phyloP scores from a whole-genome alignment of 2,113 vertebrate species.

The Thunnus maccoyii region DNA sequence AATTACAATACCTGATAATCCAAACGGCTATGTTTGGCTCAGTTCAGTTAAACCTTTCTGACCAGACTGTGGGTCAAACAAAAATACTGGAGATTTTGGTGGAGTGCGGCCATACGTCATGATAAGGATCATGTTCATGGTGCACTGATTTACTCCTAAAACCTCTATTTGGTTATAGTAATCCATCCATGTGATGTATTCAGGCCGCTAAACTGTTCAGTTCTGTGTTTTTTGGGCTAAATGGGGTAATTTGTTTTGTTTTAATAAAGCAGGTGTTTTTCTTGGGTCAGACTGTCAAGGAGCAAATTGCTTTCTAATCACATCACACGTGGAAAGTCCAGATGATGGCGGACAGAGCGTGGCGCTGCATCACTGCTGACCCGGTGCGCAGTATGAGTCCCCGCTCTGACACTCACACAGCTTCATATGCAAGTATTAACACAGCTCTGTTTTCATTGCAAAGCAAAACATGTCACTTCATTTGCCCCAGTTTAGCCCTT shows the following conservation, averaged over 20 bases:
- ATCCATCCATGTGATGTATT: slow-evolving; percentile 64
- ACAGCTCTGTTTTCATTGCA: slow-evolving; percentile 77
- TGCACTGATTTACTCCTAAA: slow-evolving; percentile 37
- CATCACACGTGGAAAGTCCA: slow-evolving; percentile 78
- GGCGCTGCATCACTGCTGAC: slow-evolving; percentile 51
- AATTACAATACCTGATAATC: slow-evolving; percentile 45
- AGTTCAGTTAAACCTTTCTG: slow-evolving; percentile 33
- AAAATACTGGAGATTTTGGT: slow-evolving; percentile 32
- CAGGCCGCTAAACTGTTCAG: slow-evolving; percentile 19
- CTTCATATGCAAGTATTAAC: slow-evolving; percentile 61
- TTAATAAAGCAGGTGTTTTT: slow-evolving; percentile 85
- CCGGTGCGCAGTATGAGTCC: slow-evolving; percentile 30
- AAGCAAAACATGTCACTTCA: slow-evolving; percentile 81
- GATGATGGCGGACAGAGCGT: slow-evolving; percentile 55
- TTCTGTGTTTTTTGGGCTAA: slow-evolving; percentile 59
- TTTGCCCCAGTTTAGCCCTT: slow-evolving; percentile 72
- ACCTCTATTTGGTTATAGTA: slow-evolving; percentile 62
- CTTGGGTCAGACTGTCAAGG: slow-evolving; percentile 77
- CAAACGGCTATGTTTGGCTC: slow-evolving; percentile 44
- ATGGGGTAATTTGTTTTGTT: slow-evolving; percentile 82
- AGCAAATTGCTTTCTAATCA: slow-evolving; percentile 83
- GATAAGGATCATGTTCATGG: slow-evolving; percentile 27
- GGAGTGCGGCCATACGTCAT: slow-evolving; percentile 1
- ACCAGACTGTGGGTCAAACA: slow-evolving; percentile 23
- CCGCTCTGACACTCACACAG: slow-evolving; percentile 18